Percentiles rank a stretch among this genome's conserved stretches.
Evolutionary conservation across 64 coral and sea anemone genomes (phyloP).

Genomic region (Stichodactyla mertensii): DNA sequence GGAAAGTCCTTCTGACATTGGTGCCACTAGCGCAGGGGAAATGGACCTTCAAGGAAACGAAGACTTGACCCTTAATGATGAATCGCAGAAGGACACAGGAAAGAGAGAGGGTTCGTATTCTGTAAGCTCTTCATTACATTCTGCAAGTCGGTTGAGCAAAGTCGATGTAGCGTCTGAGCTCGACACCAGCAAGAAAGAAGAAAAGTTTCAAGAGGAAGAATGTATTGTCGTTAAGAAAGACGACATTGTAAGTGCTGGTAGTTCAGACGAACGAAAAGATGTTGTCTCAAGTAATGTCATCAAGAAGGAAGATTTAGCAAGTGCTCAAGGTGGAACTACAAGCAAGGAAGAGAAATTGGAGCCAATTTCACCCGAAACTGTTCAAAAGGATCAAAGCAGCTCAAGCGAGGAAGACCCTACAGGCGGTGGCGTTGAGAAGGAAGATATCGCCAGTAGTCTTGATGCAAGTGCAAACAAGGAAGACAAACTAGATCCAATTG

Average conservation of each 20-base stretch:
- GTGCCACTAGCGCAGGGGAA: neutral
- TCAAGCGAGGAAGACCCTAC: no score
- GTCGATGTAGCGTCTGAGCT: neutral
- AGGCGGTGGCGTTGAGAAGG: no score
- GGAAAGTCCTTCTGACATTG: neutral
- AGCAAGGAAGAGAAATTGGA: neutral
- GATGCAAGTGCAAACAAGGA: no score
- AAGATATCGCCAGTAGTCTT: no score
- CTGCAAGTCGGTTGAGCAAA: neutral
- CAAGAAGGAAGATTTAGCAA: no score
- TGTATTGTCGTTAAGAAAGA: no score
- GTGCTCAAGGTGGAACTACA: neutral
- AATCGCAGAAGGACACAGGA: neutral
- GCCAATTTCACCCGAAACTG: no score
- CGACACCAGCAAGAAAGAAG: neutral
- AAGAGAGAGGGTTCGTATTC: neutral
- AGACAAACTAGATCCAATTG: no score
- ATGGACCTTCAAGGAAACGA: neutral
- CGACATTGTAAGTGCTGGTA: no score
- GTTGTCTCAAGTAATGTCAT: no score
- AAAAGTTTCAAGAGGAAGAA: neutral
- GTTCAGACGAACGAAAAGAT: no score
- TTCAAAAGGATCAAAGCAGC: no score
- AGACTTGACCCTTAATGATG: neutral
- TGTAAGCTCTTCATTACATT: neutral